Evolutionary conservation across 2,888 invertebrate genomes (phyloP).

Genomic region (Macaria liturata): DNA sequence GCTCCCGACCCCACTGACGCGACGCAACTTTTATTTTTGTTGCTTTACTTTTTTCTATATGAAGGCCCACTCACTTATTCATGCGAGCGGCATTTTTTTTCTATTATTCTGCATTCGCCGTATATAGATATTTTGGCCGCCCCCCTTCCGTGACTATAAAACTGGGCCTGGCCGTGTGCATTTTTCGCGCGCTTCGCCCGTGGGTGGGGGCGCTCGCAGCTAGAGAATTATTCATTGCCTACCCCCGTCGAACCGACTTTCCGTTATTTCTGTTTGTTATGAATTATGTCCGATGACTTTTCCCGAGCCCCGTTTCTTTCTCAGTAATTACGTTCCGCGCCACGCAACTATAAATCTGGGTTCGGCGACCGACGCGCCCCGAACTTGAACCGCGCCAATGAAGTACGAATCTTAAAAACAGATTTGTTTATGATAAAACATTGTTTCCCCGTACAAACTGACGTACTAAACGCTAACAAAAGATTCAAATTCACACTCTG

Average conservation of each 20-base stretch:
- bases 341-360: slow-evolving; percentile 61
- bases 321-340: slow-evolving; percentile 77
- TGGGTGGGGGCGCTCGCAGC: slow-evolving; percentile 76
- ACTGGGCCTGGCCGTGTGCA: slow-evolving; percentile 76
- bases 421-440: slow-evolving; percentile 56
- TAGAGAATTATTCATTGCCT: slow-evolving; percentile 83
- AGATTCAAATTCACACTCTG: slow-evolving; percentile 83
- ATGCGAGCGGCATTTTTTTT: slow-evolving; percentile 78
- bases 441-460: slow-evolving; percentile 64
- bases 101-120: slow-evolving; percentile 68
- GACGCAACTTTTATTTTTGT: slow-evolving; percentile 61
- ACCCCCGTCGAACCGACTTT: slow-evolving; percentile 80
- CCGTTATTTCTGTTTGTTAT: slow-evolving; percentile 83
- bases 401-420: slow-evolving; percentile 34
- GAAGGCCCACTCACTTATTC: slow-evolving; percentile 81
- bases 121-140: slow-evolving; percentile 81
- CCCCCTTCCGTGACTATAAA: slow-evolving; percentile 79
- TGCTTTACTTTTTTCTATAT: slow-evolving; percentile 74
- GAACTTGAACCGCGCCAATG: neutral
- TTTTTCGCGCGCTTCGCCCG: slow-evolving; percentile 74
- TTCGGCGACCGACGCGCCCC: slow-evolving; percentile 3
- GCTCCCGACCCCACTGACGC: slow-evolving; percentile 39
- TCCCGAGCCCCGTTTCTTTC: slow-evolving; percentile 75
- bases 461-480: slow-evolving; percentile 78
- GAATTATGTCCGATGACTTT: slow-evolving; percentile 82